phyloP scores from a whole-genome alignment of 1,140 invertebrate genomes.

The Heliconius himera region DNA sequence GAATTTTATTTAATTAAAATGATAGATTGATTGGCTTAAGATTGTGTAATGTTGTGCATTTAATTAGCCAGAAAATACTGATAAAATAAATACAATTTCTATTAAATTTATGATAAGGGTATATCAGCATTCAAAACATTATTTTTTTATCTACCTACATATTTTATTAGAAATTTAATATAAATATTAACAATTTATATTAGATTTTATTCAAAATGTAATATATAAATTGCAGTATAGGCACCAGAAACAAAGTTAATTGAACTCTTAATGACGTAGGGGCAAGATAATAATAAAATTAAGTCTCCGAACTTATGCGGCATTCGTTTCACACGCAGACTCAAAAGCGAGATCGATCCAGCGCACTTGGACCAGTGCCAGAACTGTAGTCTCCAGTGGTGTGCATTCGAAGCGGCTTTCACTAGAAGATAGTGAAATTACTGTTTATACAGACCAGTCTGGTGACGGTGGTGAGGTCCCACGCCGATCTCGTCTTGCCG shows the following conservation, averaged over 20 bases:
- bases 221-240: not conserved
- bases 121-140: not conserved
- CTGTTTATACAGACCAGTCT: constrained; percentile 77
- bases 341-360: constrained; percentile 72
- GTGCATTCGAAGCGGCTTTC: constrained; percentile 51
- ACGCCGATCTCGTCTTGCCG: constrained; percentile 84
- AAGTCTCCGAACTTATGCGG: constrained; percentile 51
- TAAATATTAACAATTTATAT: not conserved
- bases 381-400: constrained; percentile 59
- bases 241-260: not conserved
- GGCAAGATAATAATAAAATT: constrained; percentile 25
- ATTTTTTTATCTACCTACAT: not conserved
- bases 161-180: not conserved
- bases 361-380: constrained; percentile 70
- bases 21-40: too few species aligned
- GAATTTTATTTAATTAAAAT: too few species aligned
- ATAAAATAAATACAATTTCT: too few species aligned
- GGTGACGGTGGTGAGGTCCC: constrained; percentile 83
- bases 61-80: too few species aligned
- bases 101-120: too few species aligned
- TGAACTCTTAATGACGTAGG: constrained; percentile 10
- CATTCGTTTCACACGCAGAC: constrained; percentile 62
- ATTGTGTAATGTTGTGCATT: too few species aligned
- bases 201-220: not conserved
- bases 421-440: constrained; percentile 44